Percentiles rank a stretch among this genome's conserved stretches.
phyloP scores from a whole-genome alignment of 2,797 vertebrate species.

The Leuciscus waleckii region DNA sequence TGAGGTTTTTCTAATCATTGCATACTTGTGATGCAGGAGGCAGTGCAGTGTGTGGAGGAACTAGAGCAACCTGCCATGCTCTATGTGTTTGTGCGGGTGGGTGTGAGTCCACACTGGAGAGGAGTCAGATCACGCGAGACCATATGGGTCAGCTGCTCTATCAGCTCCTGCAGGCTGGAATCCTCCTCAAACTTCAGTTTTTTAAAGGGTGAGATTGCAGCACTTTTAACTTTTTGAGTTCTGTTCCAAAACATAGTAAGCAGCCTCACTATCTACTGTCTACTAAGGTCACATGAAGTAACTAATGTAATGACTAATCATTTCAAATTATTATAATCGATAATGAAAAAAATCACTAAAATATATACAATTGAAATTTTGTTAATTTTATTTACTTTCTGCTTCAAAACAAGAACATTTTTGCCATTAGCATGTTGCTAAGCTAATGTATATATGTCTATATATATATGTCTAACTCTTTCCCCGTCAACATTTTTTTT shows the following conservation, averaged over 20 bases:
- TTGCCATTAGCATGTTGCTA: not conserved
- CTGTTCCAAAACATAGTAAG: not conserved
- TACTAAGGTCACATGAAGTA: not conserved
- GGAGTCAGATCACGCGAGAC: constrained; percentile 95
- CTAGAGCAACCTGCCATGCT: constrained; percentile 83
- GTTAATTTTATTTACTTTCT: not conserved
- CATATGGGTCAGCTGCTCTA: constrained; percentile 95
- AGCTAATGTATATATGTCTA: not conserved
- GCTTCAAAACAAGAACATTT: not conserved
- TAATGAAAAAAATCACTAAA: not conserved
- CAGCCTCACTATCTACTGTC: not conserved
- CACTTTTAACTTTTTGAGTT: not conserved
- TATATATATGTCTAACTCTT: not conserved
- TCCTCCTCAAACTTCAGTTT: constrained; percentile 89
- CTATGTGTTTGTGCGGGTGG: constrained; percentile 89
- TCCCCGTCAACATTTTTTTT: too few relatives aligned
- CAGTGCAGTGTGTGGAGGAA: constrained; percentile 94
- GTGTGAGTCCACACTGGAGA: constrained; percentile 94
- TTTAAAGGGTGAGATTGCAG: constrained; percentile 87
- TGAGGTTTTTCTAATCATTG: not conserved
- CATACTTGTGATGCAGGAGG: constrained; percentile 81
- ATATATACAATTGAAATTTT: not conserved
- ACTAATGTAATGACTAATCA: not conserved
- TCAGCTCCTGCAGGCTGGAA: constrained; percentile 88
- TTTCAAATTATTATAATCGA: not conserved